phyloP scores from a whole-genome alignment of 1,140 invertebrate genomes.

The Delia radicum region DNA sequence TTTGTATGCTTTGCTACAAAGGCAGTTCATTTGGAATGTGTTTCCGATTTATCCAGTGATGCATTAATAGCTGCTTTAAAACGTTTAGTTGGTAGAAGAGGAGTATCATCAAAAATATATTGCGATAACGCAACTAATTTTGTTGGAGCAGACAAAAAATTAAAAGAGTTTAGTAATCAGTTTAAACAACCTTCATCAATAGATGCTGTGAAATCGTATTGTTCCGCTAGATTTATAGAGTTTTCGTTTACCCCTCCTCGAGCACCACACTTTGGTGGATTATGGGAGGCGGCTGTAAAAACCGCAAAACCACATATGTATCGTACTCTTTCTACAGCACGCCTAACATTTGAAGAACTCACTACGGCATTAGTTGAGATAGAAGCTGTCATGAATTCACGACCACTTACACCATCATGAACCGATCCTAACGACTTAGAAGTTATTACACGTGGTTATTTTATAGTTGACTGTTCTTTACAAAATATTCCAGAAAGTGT shows the following conservation, averaged over 20 bases:
- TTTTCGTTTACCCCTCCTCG: slow-evolving; percentile 2
- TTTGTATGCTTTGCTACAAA: slow-evolving; percentile 38
- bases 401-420: not conserved
- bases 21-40: slow-evolving; percentile 42
- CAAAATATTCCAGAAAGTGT: not conserved
- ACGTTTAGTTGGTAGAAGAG: slow-evolving; percentile 33
- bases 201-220: not conserved
- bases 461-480: not conserved
- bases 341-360: not conserved
- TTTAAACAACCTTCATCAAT: not conserved
- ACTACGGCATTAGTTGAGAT: not conserved
- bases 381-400: not conserved
- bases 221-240: not conserved
- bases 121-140: slow-evolving; percentile 52
- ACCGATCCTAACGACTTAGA: not conserved
- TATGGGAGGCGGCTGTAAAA: too few species aligned
- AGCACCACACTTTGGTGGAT: slow-evolving; percentile 9
- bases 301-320: not conserved
- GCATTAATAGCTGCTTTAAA: slow-evolving; percentile 32
- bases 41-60: slow-evolving; percentile 31
- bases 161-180: slow-evolving; percentile 24
- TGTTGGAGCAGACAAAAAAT: slow-evolving; percentile 30
- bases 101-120: slow-evolving; percentile 29
- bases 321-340: not conserved
- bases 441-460: not conserved